Evolutionary conservation across 2,113 vertebrate species (phyloP), one percentile per base, ranked within the genome.

Genomic region (Chitala chitala): DNA sequence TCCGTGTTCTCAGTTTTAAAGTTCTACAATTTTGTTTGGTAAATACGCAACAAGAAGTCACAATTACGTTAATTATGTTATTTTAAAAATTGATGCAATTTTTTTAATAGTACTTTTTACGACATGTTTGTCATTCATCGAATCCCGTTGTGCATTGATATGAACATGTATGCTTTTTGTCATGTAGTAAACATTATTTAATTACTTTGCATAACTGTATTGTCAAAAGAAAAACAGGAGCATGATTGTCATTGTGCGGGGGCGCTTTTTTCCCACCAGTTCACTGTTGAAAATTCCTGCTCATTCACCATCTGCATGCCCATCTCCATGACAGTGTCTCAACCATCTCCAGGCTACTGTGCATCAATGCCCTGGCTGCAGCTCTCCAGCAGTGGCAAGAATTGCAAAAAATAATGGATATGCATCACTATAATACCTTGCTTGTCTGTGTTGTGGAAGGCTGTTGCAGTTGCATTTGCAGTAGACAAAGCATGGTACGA

Each of bases 351-450:
- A 85, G 88, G 73, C 42, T 64, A 82, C 84, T 86, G 81, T 89
- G 88, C 76, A 83, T 78, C 79, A 46, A 81, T 87, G 82, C 75
- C 73, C 75, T 70, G 76, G 76, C 82, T 81, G 86, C 82, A 83
- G 80, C 79, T 80, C 85, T 83, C 82, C 83, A 78, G 75, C 77
- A 82, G 85, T 84, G 87, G 68, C 79, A 81, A 66, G 84, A 80
- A 82, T 86, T 87, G 80, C 82, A 82, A n/a, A n/a, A n/a, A 83
- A 29, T 29, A 70, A 46, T 61, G 48, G 56, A 56, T 85, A 83
- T 88, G 85, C 88, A 85, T 86, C 85, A 75, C 44, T 33, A 85
- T 78, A 79, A 73, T 85, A 85, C 86, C 87, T 91, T 89, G 88
- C 85, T 72, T 89, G 86, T 87, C 81, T 85, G 72, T 83, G 80